A percentile compares a stretch with the other conserved stretches of the same genome.
These are phyloP conservation scores for Stenichneumon culpator DNA, from an alignment of 2,888 invertebrate species.

Conservation along the genomic window DNA sequence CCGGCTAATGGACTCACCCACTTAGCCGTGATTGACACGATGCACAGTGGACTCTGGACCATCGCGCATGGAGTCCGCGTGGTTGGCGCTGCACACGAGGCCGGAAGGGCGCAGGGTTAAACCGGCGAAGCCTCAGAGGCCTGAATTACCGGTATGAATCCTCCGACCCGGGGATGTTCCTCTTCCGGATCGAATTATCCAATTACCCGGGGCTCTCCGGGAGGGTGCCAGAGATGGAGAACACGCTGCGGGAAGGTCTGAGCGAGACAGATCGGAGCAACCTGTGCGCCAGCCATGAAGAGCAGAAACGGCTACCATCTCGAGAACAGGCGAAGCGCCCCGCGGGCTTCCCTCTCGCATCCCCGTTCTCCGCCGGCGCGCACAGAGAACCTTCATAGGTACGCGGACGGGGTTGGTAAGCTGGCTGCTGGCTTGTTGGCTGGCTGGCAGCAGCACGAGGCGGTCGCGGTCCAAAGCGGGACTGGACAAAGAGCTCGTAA, in stretches of 20 bases:
- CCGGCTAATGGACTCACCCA: slow-evolving; percentile 4
- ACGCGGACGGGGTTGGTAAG: slow-evolving; percentile 66
- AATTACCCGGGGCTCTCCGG: slow-evolving; percentile 78
- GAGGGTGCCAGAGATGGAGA: slow-evolving; percentile 20
- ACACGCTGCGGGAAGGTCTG: slow-evolving; percentile 49
- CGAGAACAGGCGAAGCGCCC: slow-evolving; percentile 50
- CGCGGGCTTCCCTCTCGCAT: slow-evolving; percentile 42
- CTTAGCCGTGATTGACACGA: slow-evolving; percentile 10
- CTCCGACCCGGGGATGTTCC: slow-evolving; percentile 50
- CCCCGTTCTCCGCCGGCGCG: slow-evolving; percentile 3
- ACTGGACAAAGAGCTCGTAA: slow-evolving; percentile 84
- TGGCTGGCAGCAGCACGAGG: slow-evolving; percentile 73
- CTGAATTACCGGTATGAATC: background rate
- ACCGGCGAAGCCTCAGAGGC: slow-evolving; percentile 24
- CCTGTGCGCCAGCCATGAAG: slow-evolving; percentile 60
- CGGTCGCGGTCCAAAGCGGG: slow-evolving; percentile 80
- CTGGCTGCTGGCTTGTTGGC: slow-evolving; percentile 44
- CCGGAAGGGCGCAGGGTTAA: slow-evolving; percentile 20
- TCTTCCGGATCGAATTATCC: slow-evolving; percentile 81
- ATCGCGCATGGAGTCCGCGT: background rate
- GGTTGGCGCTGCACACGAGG: slow-evolving; percentile 7
- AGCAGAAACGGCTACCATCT: slow-evolving; percentile 47
- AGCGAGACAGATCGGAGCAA: slow-evolving; percentile 60
- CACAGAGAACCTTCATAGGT: slow-evolving; percentile 46
- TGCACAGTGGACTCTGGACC: background rate